phyloP scores from a whole-genome alignment of 2,797 vertebrate genomes.

The Rallus crepitans region DNA sequence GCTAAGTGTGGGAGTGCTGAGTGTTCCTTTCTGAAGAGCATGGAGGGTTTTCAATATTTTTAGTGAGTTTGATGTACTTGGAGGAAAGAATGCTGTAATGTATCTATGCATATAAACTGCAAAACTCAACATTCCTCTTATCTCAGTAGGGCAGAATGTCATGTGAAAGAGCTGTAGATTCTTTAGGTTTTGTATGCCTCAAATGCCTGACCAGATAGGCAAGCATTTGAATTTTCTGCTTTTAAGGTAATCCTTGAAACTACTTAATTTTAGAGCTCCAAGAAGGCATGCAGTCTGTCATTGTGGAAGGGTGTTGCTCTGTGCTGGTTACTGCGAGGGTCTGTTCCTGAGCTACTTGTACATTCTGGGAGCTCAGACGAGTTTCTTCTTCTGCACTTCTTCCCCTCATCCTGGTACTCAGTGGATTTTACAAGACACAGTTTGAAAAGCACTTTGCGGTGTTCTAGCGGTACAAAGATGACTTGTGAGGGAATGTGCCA shows the following conservation, averaged over 20 bases:
- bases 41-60: not conserved
- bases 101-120: not conserved
- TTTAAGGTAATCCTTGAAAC: not conserved
- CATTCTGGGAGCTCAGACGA: not conserved
- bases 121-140: not conserved
- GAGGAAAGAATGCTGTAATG: not conserved
- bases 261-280: not conserved
- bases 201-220: not conserved
- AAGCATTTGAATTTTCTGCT: not conserved
- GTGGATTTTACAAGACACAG: not conserved
- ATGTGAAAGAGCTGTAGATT: not conserved
- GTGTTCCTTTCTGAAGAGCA: not conserved
- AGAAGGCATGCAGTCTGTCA: accelerated
- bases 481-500: not conserved
- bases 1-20: not conserved
- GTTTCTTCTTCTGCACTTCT: not conserved
- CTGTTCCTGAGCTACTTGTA: not conserved
- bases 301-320: not conserved
- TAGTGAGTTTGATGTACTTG: not conserved
- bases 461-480: not conserved
- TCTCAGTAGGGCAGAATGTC: not conserved
- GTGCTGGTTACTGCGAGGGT: not conserved
- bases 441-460: not conserved
- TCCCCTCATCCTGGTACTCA: not conserved
- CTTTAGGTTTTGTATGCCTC: not conserved